These are phyloP conservation scores for Ispidina lecontei DNA, from an alignment of 2,797 vertebrate species.

Conservation along the genomic window DNA sequence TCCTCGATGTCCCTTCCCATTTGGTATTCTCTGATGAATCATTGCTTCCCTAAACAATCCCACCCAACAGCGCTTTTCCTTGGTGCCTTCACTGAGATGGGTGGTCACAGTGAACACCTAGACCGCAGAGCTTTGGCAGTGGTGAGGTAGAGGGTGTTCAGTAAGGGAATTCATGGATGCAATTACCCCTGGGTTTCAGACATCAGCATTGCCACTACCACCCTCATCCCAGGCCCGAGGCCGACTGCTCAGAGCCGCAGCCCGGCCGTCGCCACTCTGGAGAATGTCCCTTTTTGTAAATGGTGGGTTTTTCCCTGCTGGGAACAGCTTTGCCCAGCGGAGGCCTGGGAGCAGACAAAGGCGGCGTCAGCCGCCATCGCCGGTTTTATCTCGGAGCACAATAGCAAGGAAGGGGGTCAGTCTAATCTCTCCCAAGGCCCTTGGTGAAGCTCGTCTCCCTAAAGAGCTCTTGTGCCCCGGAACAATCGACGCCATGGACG, in stretches of 20 bases:
- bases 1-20: no score
- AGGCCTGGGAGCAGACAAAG: constrained; percentile 28
- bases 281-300: constrained; percentile 23
- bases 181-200: not conserved
- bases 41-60: not conserved
- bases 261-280: not conserved
- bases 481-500: constrained; percentile 62
- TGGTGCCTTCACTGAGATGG: accelerated
- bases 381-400: constrained; percentile 56
- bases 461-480: constrained; percentile 48
- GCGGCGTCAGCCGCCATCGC: constrained; percentile 14
- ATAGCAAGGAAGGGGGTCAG: not conserved
- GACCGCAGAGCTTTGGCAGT: not conserved
- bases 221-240: not conserved
- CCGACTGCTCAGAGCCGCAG: not conserved
- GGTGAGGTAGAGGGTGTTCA: not conserved
- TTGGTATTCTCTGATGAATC: not conserved
- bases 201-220: accelerated
- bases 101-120: accelerated
- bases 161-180: accelerated
- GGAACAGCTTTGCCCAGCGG: not conserved
- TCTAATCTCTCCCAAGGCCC: constrained; percentile 36
- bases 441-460: not conserved
- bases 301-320: not conserved
- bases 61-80: accelerated